Conservation (phyloP, 2,113 vertebrate species). For the Columbina picui region DNA sequence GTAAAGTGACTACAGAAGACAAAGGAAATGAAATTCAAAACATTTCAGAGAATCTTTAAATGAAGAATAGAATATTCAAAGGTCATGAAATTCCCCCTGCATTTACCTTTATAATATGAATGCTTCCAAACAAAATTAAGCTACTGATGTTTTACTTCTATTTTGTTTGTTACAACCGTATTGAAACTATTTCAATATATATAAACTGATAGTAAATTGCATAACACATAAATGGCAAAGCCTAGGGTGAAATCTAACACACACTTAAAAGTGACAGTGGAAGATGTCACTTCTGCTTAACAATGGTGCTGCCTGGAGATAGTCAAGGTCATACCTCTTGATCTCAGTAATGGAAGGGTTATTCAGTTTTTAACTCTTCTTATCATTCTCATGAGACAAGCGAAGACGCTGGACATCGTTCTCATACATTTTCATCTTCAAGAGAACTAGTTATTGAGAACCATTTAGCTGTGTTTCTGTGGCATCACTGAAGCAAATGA, state of each 20-base stretch:
- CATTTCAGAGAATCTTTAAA: background rate
- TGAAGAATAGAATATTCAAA: background rate
- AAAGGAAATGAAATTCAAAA: conserved; percentile 13
- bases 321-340: background rate
- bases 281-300: background rate
- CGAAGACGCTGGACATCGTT: background rate
- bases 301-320: background rate
- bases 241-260: background rate
- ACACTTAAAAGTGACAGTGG: background rate
- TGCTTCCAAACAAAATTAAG: background rate
- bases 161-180: background rate
- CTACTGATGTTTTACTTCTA: background rate
- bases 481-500: background rate
- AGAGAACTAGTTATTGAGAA: background rate
- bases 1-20: background rate
- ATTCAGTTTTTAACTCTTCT: background rate
- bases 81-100: background rate
- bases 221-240: background rate
- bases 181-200: background rate
- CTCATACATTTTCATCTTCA: background rate
- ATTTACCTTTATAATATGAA: background rate
- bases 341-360: background rate
- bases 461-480: background rate
- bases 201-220: background rate
- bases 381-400: background rate